Evolutionary conservation across 2,113 vertebrate species (phyloP), one percentile per base, ranked within the genome.

Genomic region (Tachycineta bicolor): DNA sequence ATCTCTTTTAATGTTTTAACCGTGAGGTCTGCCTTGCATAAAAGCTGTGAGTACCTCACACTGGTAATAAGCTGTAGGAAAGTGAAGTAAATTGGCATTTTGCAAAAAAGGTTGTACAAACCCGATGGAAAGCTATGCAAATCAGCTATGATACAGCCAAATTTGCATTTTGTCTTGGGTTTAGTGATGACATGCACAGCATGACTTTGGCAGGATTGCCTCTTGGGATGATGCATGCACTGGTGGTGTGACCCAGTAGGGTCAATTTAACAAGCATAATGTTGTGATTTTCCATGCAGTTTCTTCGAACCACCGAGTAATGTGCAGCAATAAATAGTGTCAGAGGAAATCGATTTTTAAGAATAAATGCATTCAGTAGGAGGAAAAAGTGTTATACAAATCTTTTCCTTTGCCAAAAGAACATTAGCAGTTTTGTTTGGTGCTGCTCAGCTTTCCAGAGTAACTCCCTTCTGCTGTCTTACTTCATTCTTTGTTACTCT

Each of bases 11-110:
- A 89, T 95, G 89, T 95, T 98, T 97, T 94, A 96, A 93, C 96
- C 95, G 63, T 93, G 97, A 82, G 95, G 91, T 80, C 87, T 96
- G 64, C 89, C 93, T 94, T 91, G 81, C 95, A 90, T 96, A 95
- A 95, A 89, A 91, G 95, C 97, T 94, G 52, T 89, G 94, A 97
- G 96, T 92, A 96, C 94, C 94, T 96, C 91, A 94, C 34, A 82
- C 89, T 95, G 93, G 63, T 92, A 96, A 87, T 95, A 96, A 97
- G 89, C 91, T 96, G 91, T 93, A 95, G 90, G 90, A 97, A 96
- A 96, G 92, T 83, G 94, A 97, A 97, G 75, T 89, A 96, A 97
- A 96, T 97, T 96, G 97, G 95, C 96, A 88, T 97, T 98, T 98
- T 92, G 65, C 68, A 70, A 73, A 69, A 90, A 90, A 95, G 92